Evolutionary conservation across 2,888 invertebrate genomes (phyloP), one percentile per base, ranked within the genome.

Genomic region (Acanthosepion pharaonis): DNA sequence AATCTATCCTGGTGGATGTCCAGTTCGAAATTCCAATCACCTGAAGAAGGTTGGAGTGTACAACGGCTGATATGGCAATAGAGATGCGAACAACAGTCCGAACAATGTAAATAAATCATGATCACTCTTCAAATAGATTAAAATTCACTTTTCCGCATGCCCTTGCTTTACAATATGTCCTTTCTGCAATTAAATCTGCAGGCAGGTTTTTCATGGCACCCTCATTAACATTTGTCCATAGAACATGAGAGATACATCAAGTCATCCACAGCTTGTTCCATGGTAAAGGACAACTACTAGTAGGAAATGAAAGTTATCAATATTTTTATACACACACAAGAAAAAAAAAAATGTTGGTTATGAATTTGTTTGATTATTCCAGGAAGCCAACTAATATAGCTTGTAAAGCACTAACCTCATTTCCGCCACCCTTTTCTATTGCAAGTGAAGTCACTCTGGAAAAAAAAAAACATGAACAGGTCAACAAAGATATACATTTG

Each of bases 371-470:
- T 23, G 0, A 6, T 59, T 59, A 59, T 59, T n/a, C n/a, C 28
- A 8, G 20, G 28, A 55, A 42, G 28, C 55, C 42, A 94, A 59
- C 15, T 33, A 55, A 78, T 33, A 33, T 53, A 25, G 51, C 49
- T 28, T n/a, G 20, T 49, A 93, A 94, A 49, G 28, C n/a, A 95
- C 96, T 95, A 94, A 97, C 97, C 96, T 96, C 96, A 95, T 94
- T 95, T 25, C 95, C 94, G 91, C 96, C 95, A 91, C 96, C 96
- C 94, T 95, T 95, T 94, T 95, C 95, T 92, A 96, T 95, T 53
- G 96, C 95, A 64, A 96, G 93, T 91, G 96, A 95, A 94, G 96
- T 95, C 42, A 96, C 96, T 95, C 97, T 97, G 96, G 94, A 96
- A 96, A 94, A 4, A 96, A 94, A 4, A 95, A n/a, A 94, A 42